Evolutionary conservation across 2,797 vertebrate genomes (phyloP), one percentile per base, ranked within the genome.

Genomic region (Cephalopachus bancanus): DNA sequence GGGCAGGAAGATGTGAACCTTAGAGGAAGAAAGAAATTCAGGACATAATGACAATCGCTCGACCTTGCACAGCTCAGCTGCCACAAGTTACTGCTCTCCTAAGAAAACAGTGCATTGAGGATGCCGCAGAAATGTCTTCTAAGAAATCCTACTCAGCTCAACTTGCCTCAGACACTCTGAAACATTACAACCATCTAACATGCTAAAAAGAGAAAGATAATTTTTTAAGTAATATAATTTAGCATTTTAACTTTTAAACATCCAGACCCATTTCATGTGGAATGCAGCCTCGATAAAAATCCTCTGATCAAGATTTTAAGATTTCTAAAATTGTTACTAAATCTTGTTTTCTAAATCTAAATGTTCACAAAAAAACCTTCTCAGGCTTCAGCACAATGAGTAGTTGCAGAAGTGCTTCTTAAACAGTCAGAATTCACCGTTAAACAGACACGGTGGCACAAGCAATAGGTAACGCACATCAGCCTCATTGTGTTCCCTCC

Each of bases 221-320:
- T 30, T 94, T 80, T 49, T 80, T 49, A 79, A 71, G 51, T 60
- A 49, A 65, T 60, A 49, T 8, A 81, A 95, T 69, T 64, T n/a
- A 80, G 53, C 76, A 80, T 79, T 95, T 95, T 49, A 91, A 92
- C 11, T 72, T 76, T 44, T 74, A 44, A 95, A 78, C 65, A 71
- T 30, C 37, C 7, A 95, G 64, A n/a, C 24, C 49, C 6, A 65
- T 74, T 44, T 30, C 74, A 53, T 65, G 72, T 88, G 69, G n/a
- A 60, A 81, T 93, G 85, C 33, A 28, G 26, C 92, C 59, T 80
- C 64, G 10, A 72, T n/a, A 85, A 96, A 67, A 85, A 96, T 37
- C 64, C 75, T 89, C 30, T 93, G 65, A 60, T 28, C 19, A 81
- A 53, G 83, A 53, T 84, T 83, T 65, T 60, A 95, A 80, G 6